A percentile compares a stretch with the other conserved stretches of the same genome.
Conservation (phyloP, 2,888 invertebrate genomes). For the Drosophila niveifrons region DNA sequence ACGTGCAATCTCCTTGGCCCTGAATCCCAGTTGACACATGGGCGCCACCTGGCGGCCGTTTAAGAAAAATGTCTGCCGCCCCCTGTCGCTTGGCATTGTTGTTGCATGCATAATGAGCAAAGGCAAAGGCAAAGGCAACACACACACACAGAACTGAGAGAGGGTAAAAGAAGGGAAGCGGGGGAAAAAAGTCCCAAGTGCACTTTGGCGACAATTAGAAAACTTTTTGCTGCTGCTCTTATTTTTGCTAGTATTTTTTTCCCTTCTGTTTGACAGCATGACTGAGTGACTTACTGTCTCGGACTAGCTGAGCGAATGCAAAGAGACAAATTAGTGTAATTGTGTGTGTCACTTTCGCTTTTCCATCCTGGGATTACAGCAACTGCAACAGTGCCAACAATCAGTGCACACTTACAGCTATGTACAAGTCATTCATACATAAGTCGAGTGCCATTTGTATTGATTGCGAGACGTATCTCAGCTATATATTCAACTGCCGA, state of each 20-base stretch:
- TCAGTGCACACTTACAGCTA: constrained; percentile 14
- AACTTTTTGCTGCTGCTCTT: constrained; percentile 45
- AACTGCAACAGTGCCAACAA: background rate
- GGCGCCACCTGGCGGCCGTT: constrained; percentile 52
- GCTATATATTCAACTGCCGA: constrained; percentile 22
- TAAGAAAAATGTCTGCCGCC: constrained; percentile 65
- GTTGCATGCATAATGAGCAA: constrained; percentile 71
- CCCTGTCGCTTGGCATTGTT: constrained; percentile 65
- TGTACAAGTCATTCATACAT: too few relatives aligned
- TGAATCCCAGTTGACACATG: constrained; percentile 17
- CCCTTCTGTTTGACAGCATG: background rate
- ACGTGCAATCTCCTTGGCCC: constrained; percentile 63
- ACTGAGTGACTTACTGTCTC: constrained; percentile 24
- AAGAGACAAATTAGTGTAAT: constrained; percentile 63
- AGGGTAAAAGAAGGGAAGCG: background rate
- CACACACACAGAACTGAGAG: too few relatives aligned
- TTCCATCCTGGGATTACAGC: constrained; percentile 31
- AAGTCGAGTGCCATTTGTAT: too few relatives aligned
- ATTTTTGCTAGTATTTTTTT: background rate
- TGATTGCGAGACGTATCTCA: background rate
- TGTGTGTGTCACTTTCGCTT: constrained; percentile 65
- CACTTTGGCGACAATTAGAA: constrained; percentile 74
- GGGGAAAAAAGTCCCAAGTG: constrained; percentile 36
- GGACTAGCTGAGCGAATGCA: constrained; percentile 15
- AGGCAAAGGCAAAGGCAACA: background rate